A percentile compares a stretch with the other conserved stretches of the same genome.
Evolutionary conservation across 2,113 vertebrate species (phyloP).

Genomic region (Callithrix jacchus): DNA sequence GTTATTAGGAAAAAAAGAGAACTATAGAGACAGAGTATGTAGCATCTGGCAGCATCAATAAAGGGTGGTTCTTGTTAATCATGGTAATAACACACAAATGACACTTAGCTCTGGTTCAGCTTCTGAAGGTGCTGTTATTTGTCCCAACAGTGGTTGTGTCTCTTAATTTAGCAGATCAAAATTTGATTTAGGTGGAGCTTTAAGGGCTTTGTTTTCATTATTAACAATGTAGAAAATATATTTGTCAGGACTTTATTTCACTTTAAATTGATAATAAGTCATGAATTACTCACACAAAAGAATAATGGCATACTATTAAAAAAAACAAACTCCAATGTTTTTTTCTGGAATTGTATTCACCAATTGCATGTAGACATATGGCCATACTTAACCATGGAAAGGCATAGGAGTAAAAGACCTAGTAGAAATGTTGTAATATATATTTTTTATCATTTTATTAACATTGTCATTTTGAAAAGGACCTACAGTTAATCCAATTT

Average conservation of each 20-base stretch:
- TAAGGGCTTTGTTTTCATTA: conserved; percentile 3
- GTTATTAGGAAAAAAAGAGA: background rate
- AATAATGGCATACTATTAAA: background rate
- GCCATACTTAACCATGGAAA: conserved; percentile 10
- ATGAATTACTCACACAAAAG: background rate
- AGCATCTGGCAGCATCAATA: background rate
- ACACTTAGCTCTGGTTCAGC: background rate
- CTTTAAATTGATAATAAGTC: conserved; percentile 28
- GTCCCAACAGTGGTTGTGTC: background rate
- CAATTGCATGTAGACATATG: background rate
- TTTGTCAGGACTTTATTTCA: background rate
- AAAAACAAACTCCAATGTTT: background rate
- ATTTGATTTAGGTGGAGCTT: background rate
- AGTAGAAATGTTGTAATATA: background rate
- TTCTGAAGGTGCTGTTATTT: background rate
- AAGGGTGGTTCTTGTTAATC: background rate
- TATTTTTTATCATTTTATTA: background rate
- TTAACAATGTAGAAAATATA: conserved; percentile 12
- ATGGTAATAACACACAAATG: background rate
- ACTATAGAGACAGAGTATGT: background rate
- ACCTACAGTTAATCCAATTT: background rate
- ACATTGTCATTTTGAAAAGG: conserved; percentile 25
- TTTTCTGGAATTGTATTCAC: conserved; percentile 1
- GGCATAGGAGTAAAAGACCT: background rate
- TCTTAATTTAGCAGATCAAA: conserved; percentile 13